These are phyloP conservation scores for Sialis lutaria DNA, from an alignment of 2,888 invertebrate genomes.

Conservation along the genomic window DNA sequence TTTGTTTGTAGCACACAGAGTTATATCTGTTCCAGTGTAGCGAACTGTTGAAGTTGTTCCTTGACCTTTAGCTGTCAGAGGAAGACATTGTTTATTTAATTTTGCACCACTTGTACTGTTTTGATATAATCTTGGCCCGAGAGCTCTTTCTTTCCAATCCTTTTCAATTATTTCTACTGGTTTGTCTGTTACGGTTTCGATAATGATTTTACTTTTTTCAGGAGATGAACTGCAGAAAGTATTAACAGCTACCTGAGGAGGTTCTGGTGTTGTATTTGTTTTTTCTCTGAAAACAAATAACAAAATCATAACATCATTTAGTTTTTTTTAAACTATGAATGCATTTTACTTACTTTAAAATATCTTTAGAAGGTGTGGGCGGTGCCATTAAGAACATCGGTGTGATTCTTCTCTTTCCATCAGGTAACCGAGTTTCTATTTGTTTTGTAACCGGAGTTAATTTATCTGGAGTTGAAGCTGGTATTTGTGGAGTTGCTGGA, in stretches of 20 bases:
- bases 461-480: conserved; percentile 17
- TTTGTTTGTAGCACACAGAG: conserved; percentile 29
- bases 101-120: conserved; percentile 6
- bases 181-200: conserved; percentile 56
- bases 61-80: conserved; percentile 2
- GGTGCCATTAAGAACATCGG: conserved; percentile 74
- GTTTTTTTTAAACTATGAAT: conserved; percentile 2
- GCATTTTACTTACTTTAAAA: conserved; percentile 1
- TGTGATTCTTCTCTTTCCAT: conserved; percentile 89
- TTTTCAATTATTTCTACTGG: conserved; percentile 14
- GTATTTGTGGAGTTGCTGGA: conserved; percentile 14
- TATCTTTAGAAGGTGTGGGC: conserved; percentile 19
- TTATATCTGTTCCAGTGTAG: conserved; percentile 6
- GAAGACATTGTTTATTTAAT: conserved; percentile 1
- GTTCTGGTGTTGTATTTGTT: conserved; percentile 26
- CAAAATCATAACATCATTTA: conserved; percentile 2
- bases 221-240: conserved; percentile 63
- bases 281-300: conserved; percentile 21
- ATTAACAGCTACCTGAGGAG: conserved; percentile 31
- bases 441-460: conserved; percentile 69
- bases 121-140: conserved; percentile 13
- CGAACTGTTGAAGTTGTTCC: conserved; percentile 2
- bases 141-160: conserved; percentile 7
- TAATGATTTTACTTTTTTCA: conserved; percentile 60
- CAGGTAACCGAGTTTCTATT: conserved; percentile 84